phyloP scores from a whole-genome alignment of 2,888 invertebrate genomes.

The Torymus auratus region DNA sequence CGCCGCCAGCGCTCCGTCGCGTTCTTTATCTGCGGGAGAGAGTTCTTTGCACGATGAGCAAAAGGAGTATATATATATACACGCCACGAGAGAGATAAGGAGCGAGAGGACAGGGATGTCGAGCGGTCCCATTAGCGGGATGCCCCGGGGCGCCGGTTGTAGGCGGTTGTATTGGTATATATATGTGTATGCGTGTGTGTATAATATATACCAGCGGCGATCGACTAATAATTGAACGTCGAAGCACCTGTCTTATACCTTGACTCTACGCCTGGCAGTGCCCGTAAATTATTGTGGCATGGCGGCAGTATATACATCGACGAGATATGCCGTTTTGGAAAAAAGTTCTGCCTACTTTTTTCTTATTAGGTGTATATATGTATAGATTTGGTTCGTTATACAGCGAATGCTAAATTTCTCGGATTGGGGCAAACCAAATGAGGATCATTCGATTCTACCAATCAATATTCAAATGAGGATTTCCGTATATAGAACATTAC shows the following conservation, averaged over 20 bases:
- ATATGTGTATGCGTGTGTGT: no score
- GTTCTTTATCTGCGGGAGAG: constrained; percentile 38
- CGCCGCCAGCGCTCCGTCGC: constrained; percentile 60
- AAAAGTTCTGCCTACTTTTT: no score
- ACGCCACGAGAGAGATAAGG: neutral
- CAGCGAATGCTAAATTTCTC: no score
- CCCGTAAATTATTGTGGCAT: constrained; percentile 27
- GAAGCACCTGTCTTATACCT: constrained; percentile 41
- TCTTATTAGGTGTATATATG: no score
- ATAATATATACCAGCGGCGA: constrained; percentile 44
- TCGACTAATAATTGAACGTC: constrained; percentile 61
- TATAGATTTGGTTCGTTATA: no score
- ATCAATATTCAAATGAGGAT: no score
- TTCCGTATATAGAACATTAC: no score
- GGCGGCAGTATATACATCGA: no score
- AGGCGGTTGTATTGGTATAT: constrained; percentile 23
- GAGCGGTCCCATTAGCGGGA: constrained; percentile 6
- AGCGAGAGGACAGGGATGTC: neutral
- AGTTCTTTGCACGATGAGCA: neutral
- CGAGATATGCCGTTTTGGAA: no score
- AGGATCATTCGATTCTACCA: no score
- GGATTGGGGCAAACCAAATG: no score
- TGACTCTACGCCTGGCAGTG: neutral
- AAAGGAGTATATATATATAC: constrained; percentile 4
- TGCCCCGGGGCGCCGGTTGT: constrained; percentile 40